A percentile compares a stretch with the other conserved stretches of the same genome.
These are phyloP conservation scores for Gymnoscopelus microlampas DNA, from an alignment of 2,797 vertebrate species.

Conservation along the genomic window DNA sequence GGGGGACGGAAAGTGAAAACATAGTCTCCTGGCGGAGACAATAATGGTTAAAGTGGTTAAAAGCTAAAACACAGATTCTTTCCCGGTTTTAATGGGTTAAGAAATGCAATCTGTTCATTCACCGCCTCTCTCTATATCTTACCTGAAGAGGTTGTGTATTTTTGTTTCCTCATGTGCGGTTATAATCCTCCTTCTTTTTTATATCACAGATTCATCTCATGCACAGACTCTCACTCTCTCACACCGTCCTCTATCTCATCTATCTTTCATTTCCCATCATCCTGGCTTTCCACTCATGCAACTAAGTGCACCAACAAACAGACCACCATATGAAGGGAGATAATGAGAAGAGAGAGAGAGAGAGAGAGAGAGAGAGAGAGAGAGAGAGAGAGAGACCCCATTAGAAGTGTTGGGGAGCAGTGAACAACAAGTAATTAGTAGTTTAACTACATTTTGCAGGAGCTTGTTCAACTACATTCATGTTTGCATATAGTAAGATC, in stretches of 20 bases:
- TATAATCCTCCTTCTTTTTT: constrained; percentile 35
- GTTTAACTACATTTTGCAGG: no score
- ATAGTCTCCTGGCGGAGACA: no score
- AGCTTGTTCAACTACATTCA: no score
- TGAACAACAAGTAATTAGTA: no score
- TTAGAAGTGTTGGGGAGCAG: not conserved
- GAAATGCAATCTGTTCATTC: no score
- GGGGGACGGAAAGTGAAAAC: no score
- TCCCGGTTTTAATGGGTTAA: no score
- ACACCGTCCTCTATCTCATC: not conserved
- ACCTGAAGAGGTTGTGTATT: no score
- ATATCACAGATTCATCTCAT: not conserved
- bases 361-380: not conserved
- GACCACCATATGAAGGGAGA: not conserved
- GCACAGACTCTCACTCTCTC: not conserved
- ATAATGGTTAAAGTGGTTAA: no score
- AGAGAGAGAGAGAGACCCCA: not conserved
- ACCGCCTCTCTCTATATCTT: no score
- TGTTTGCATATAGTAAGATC: no score
- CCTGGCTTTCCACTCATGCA: constrained; percentile 12
- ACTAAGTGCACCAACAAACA: constrained; percentile 20
- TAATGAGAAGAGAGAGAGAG: not conserved
- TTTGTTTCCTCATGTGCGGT: constrained; percentile 1
- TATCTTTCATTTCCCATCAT: constrained; percentile 3
- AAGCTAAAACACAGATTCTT: no score